Evolutionary conservation across 2,113 vertebrate species (phyloP).

Genomic region (Melanostigma gelatinosum): DNA sequence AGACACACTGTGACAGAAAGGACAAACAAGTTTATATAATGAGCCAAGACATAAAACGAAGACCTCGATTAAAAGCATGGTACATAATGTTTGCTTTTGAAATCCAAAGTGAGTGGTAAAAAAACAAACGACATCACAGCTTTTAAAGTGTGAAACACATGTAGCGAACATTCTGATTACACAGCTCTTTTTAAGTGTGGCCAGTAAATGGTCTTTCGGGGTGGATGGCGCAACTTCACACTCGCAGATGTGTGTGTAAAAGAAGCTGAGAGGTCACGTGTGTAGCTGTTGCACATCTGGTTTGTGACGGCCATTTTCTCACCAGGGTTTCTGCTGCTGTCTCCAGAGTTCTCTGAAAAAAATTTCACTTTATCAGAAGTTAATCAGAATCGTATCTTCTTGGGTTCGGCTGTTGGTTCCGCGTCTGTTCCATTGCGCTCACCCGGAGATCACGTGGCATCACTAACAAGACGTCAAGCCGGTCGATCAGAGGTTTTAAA

Average conservation of each 20-base stretch:
- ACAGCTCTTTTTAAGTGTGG: neutral
- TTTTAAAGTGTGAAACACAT: slow-evolving; percentile 3
- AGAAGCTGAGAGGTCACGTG: neutral
- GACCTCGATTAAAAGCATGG: neutral
- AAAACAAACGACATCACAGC: neutral
- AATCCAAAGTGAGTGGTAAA: neutral
- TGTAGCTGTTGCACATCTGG: slow-evolving; percentile 50
- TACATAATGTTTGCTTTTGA: neutral
- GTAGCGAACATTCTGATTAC: neutral
- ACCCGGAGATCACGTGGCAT: neutral
- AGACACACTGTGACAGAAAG: neutral
- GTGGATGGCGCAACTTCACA: slow-evolving; percentile 5
- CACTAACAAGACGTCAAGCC: neutral
- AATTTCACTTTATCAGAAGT: neutral
- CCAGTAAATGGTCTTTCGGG: neutral
- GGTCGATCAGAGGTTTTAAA: neutral
- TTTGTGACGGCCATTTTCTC: slow-evolving; percentile 29
- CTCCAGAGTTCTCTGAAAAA: neutral
- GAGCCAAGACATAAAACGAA: neutral
- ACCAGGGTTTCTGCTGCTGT: slow-evolving; percentile 31
- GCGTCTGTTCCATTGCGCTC: neutral
- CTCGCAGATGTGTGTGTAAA: slow-evolving; percentile 41
- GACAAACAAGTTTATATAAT: neutral
- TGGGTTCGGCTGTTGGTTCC: neutral
- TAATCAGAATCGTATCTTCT: neutral